A percentile compares a stretch with the other conserved stretches of the same genome.
Conservation (phyloP, 2,797 vertebrate genomes). For the Sparus aurata region DNA sequence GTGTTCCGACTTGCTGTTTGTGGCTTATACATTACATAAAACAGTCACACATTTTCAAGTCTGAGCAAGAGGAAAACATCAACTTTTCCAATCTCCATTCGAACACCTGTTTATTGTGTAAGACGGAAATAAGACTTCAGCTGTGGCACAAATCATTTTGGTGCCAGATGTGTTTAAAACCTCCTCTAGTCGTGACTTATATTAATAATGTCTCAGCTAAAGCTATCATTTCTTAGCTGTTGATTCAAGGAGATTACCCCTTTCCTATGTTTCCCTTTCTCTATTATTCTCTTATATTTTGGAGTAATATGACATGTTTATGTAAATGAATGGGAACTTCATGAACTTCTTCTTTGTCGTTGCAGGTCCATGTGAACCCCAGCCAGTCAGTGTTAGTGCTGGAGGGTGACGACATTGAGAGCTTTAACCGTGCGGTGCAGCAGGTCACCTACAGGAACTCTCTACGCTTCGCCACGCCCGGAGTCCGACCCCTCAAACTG, state of each 20-base stretch:
- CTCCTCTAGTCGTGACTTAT: conserved; percentile 12
- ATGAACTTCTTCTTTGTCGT: conserved; percentile 32
- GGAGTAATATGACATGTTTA: neutral
- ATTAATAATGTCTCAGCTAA: neutral
- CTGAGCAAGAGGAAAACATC: neutral
- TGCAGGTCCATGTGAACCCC: conserved; percentile 97
- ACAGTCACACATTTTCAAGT: neutral
- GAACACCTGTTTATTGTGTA: neutral
- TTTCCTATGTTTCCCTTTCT: neutral
- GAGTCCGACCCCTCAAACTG: conserved; percentile 94
- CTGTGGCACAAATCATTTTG: neutral
- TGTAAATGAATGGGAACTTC: neutral
- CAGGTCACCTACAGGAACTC: conserved; percentile 99
- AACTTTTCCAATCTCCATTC: neutral
- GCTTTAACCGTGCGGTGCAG: conserved; percentile 97
- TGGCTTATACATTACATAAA: no score
- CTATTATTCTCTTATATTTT: neutral
- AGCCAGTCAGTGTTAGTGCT: conserved; percentile 96
- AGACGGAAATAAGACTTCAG: neutral
- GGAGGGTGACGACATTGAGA: conserved; percentile 97
- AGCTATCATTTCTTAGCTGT: neutral
- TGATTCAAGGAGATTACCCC: neutral
- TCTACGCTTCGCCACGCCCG: conserved; percentile 95
- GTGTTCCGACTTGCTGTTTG: no score
- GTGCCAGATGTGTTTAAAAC: conserved; percentile 11